Base-by-base conservation (phyloP, 2,888 invertebrate genomes). In the Galeopsomyia nigrocyanea region DNA sequence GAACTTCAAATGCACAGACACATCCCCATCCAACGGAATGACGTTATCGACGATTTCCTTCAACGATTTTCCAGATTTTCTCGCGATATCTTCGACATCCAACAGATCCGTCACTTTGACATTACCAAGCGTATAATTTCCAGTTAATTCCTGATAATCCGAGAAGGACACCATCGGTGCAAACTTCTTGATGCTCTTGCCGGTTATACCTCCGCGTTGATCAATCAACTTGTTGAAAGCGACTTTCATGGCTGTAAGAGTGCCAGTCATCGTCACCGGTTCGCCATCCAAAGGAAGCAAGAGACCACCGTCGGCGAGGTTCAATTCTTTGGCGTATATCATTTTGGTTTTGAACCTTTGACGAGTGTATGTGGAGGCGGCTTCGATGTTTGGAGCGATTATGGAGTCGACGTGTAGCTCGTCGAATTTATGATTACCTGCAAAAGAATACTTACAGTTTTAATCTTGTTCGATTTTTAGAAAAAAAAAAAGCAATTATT, bases 111-210 rank as follows among this genome's bases (percentile, higher is more conserved):
- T 86, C 14, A 91, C 84, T 0, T 82, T 84, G 0, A 88, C 88
- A 74, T 88, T 85, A 1, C 82, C 83, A 21, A 91, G 87, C 0
- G 69, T 77, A 53, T 83, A 80, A 82, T 87, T 87, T 0, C 88
- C 88, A 2, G 80, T 75, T 3, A 90, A 74, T 5, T 80, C 80
- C 3, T 90, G 71, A 16, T 87, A 79, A 9, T 88, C 83, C 47
- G 87, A 80, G 17, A 89, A 85, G 7, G 86, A 82, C 57, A 84
- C 86, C 3, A 88, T 80, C 3, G 90, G 89, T 73, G 87, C 87
- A 76, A 88, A 86, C 55, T 83, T 80, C 14, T 86, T 83, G 6
- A 88, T 77, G 17, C 84, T 82, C 9, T 82, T 78, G 49, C 89
- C 89, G 39, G 83, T 80, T 67, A 89, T 84, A 78, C 86, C 86